phyloP scores from a whole-genome alignment of 2,888 invertebrate species.

The Dryobota labecula region DNA sequence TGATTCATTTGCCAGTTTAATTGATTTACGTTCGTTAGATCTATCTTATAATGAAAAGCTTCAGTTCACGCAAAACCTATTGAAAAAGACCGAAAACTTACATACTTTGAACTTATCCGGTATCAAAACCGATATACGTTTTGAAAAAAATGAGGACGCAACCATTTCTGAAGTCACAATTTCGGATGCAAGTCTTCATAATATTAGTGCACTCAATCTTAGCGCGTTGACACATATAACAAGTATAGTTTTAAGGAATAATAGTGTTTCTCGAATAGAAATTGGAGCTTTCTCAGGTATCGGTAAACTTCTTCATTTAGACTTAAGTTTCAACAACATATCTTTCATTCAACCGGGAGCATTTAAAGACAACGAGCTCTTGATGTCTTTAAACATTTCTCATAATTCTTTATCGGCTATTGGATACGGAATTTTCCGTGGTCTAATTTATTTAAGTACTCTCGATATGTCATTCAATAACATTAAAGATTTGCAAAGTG shows the following conservation, averaged over 20 bases:
- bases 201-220: conserved; percentile 70
- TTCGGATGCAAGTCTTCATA: conserved; percentile 69
- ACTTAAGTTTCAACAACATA: conserved; percentile 79
- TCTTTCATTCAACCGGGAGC: conserved; percentile 77
- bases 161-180: conserved; percentile 69
- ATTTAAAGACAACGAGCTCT: conserved; percentile 74
- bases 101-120: conserved; percentile 73
- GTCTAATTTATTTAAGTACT: conserved; percentile 70
- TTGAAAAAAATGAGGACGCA: conserved; percentile 59
- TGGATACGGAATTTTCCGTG: conserved; percentile 78
- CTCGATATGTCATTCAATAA: conserved; percentile 81
- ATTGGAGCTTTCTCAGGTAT: conserved; percentile 71
- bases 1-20: conserved; percentile 68
- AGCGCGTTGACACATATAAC: conserved; percentile 66
- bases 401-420: conserved; percentile 75
- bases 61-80: conserved; percentile 62
- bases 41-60: conserved; percentile 77
- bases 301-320: conserved; percentile 68
- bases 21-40: conserved; percentile 73
- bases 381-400: conserved; percentile 76
- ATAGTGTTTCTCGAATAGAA: conserved; percentile 71
- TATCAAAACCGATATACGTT: conserved; percentile 65
- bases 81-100: conserved; percentile 67
- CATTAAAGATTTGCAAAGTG: conserved; percentile 75
- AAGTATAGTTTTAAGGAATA: conserved; percentile 71